Conservation (phyloP, 2,888 invertebrate genomes). For the Sarcophaga carnaria region DNA sequence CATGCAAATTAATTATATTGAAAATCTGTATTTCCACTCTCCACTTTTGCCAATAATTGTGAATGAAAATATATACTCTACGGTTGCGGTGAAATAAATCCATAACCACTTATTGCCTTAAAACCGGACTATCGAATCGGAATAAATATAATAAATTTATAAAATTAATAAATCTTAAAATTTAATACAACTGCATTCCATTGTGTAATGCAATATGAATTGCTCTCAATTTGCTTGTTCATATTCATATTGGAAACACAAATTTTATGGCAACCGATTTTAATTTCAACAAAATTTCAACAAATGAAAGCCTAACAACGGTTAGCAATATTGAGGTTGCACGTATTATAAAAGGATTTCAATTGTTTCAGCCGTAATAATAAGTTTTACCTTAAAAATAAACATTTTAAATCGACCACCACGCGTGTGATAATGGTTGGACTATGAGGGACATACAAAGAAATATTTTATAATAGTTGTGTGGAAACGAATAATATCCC, state of each 20-base stretch:
- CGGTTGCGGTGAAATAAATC: neutral
- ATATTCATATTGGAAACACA: neutral
- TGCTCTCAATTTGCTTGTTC: neutral
- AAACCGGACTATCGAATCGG: neutral
- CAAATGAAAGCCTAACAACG: too few relatives aligned
- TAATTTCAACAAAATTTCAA: too few relatives aligned
- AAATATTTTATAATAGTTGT: too few relatives aligned
- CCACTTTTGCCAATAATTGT: neutral
- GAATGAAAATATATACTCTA: neutral
- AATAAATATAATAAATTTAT: neutral
- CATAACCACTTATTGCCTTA: constrained; percentile 26
- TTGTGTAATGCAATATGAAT: neutral
- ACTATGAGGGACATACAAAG: too few relatives aligned
- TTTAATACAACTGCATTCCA: constrained; percentile 55
- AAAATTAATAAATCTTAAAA: constrained; percentile 39
- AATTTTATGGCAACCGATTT: too few relatives aligned
- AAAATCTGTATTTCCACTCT: constrained; percentile 1
- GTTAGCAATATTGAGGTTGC: too few relatives aligned
- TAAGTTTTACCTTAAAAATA: too few relatives aligned
- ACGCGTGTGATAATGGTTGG: too few relatives aligned
- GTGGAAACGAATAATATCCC: too few relatives aligned
- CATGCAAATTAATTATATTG: constrained; percentile 39
- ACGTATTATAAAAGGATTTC: too few relatives aligned
- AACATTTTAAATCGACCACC: too few relatives aligned
- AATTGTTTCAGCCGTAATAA: too few relatives aligned